A percentile compares a stretch with the other conserved stretches of the same genome.
Evolutionary conservation across 2,888 invertebrate species (phyloP).

Genomic region (Cotesia congregata): DNA sequence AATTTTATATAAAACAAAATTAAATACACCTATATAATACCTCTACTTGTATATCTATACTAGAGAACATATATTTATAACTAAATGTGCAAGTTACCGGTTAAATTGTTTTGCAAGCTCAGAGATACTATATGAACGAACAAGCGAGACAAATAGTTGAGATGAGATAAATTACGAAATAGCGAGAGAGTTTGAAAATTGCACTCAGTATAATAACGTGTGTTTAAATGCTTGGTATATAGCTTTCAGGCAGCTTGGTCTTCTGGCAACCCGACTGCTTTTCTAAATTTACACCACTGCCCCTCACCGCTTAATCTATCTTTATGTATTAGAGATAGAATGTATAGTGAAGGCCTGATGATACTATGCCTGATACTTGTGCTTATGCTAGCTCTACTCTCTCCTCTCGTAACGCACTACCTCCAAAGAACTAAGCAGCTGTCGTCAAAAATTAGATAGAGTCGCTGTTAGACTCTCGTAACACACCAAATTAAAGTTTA

Average conservation of each 20-base stretch:
- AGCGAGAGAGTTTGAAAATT: conserved; percentile 37
- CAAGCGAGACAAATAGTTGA: conserved; percentile 10
- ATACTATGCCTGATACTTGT: conserved; percentile 47
- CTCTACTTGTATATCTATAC: too few species aligned
- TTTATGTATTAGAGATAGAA: conserved; percentile 65
- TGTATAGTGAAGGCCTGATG: conserved; percentile 59
- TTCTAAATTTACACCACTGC: conserved; percentile 69
- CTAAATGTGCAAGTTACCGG: background rate
- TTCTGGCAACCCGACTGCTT: conserved; percentile 67
- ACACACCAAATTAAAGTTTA: background rate
- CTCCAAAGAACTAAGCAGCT: background rate
- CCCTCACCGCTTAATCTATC: conserved; percentile 69
- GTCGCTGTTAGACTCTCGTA: conserved; percentile 40
- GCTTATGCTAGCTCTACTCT: background rate
- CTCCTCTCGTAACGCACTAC: background rate
- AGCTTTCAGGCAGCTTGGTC: conserved; percentile 27
- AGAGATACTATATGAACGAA: background rate
- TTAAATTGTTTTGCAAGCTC: conserved; percentile 24
- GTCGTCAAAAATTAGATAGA: conserved; percentile 34
- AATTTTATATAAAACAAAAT: too few species aligned
- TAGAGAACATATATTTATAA: too few species aligned
- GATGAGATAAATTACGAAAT: conserved; percentile 22
- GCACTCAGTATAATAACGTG: conserved; percentile 12
- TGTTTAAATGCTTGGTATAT: conserved; percentile 26
- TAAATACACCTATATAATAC: too few species aligned